Percentiles rank a stretch among this genome's conserved stretches.
Evolutionary conservation across 2,888 invertebrate species (phyloP).

Genomic region (Cantharis lateralis): DNA sequence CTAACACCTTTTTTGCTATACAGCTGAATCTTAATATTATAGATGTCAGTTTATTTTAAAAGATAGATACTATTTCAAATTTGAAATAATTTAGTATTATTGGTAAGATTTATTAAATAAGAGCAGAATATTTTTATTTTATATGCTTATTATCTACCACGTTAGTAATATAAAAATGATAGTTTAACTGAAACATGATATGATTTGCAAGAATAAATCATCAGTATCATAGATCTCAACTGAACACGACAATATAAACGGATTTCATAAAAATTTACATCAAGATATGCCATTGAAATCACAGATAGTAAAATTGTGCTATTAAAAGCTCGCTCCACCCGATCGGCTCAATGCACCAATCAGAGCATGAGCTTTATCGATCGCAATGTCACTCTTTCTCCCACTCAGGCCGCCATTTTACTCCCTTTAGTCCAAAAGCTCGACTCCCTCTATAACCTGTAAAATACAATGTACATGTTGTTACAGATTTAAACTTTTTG

Average conservation of each 20-base stretch:
- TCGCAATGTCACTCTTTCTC: conserved; percentile 55
- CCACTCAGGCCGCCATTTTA: conserved; percentile 54
- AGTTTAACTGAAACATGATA: not conserved
- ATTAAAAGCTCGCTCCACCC: conserved; percentile 47
- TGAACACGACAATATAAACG: conserved; percentile 28
- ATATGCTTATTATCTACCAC: not conserved
- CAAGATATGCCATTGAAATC: conserved; percentile 46
- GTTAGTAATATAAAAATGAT: not conserved
- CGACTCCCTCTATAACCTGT: conserved; percentile 22
- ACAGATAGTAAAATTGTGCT: conserved; percentile 50
- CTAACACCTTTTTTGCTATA: too few species aligned
- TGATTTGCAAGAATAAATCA: conserved; percentile 27
- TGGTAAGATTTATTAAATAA: not conserved
- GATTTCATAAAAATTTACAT: conserved; percentile 38
- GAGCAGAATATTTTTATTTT: not conserved
- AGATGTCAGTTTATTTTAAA: too few species aligned
- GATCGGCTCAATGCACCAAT: conserved; percentile 51
- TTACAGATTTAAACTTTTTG: conserved; percentile 39
- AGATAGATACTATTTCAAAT: too few species aligned
- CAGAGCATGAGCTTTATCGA: conserved; percentile 54
- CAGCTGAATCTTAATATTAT: too few species aligned
- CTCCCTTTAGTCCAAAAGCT: conserved; percentile 44
- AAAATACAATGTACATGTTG: conserved; percentile 44
- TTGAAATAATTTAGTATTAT: not conserved
- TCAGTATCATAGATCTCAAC: conserved; percentile 28